These are phyloP conservation scores for Calvadosia cruxmelitensis DNA, from an alignment of 30 jellyfish, hydroid and myxozoan genomes.

Conservation along the genomic window DNA sequence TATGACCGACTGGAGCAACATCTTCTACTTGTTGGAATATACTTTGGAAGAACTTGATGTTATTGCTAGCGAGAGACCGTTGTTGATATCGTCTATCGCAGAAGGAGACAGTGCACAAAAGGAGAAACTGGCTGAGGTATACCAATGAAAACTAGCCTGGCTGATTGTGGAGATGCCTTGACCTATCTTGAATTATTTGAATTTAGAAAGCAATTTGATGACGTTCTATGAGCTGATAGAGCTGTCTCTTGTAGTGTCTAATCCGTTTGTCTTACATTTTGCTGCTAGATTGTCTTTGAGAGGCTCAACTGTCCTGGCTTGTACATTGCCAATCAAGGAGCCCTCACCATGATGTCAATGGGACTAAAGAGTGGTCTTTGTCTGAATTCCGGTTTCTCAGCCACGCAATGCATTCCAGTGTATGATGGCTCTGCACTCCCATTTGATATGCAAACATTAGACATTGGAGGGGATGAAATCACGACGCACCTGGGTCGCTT, in stretches of 20 bases:
- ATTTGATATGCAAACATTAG: conserved; percentile 54
- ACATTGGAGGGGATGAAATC: conserved; percentile 76
- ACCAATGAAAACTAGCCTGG: too few species aligned
- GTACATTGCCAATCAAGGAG: conserved; percentile 74
- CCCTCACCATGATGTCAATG: conserved; percentile 65
- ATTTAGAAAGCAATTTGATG: too few species aligned
- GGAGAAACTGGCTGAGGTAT: conserved; percentile 90
- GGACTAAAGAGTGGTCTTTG: conserved; percentile 84
- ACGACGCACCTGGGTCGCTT: conserved; percentile 61
- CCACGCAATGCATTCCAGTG: conserved; percentile 74
- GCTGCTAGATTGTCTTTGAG: conserved; percentile 69
- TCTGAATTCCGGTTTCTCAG: conserved; percentile 57
- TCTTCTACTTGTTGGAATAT: conserved; percentile 55
- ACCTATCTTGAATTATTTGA: too few species aligned
- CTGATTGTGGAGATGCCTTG: too few species aligned
- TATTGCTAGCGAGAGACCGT: conserved; percentile 59
- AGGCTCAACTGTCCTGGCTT: conserved; percentile 70
- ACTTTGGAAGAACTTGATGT: conserved; percentile 58
- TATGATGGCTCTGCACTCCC: conserved; percentile 82
- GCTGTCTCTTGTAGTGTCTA: too few species aligned
- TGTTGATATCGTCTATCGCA: conserved; percentile 58
- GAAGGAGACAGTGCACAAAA: conserved; percentile 46
- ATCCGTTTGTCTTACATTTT: too few species aligned
- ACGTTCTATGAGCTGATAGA: too few species aligned
- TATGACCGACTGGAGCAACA: conserved; percentile 80